Evolutionary conservation across 2,888 invertebrate species (phyloP).

Genomic region (Sinodicranocentrus sp.): DNA sequence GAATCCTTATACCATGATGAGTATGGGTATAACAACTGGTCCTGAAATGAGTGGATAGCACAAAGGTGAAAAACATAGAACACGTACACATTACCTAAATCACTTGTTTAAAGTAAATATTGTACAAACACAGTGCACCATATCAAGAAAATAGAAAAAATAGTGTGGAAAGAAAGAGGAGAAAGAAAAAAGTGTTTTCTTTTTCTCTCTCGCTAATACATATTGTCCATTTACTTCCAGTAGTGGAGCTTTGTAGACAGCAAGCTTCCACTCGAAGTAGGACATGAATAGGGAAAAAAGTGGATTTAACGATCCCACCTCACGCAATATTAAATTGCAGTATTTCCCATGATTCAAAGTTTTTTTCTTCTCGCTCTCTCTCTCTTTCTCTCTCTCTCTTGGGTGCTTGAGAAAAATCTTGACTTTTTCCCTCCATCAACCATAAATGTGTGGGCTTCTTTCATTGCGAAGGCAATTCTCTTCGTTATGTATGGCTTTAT

Average conservation of each 20-base stretch:
- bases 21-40: too few species aligned
- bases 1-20: too few species aligned
- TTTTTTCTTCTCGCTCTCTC: constrained; percentile 27
- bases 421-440: constrained; percentile 45
- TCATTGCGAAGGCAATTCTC: constrained; percentile 51
- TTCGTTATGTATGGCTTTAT: constrained; percentile 8
- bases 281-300: constrained; percentile 69
- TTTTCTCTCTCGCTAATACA: constrained; percentile 36
- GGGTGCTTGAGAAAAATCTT: constrained; percentile 56
- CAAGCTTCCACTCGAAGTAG: constrained; percentile 34
- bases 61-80: too few species aligned
- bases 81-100: constrained; percentile 40
- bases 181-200: too few species aligned
- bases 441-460: constrained; percentile 40
- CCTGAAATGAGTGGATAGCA: too few species aligned
- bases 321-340: constrained; percentile 76
- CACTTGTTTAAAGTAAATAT: constrained; percentile 47
- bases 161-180: not conserved
- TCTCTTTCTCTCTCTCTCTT: constrained; percentile 17
- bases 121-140: not conserved
- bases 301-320: constrained; percentile 75
- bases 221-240: constrained; percentile 23
- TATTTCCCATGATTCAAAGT: constrained; percentile 68
- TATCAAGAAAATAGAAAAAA: not conserved
- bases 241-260: too few species aligned